Evolutionary conservation across 1,140 invertebrate genomes (phyloP).

Genomic region (Manduca sexta): DNA sequence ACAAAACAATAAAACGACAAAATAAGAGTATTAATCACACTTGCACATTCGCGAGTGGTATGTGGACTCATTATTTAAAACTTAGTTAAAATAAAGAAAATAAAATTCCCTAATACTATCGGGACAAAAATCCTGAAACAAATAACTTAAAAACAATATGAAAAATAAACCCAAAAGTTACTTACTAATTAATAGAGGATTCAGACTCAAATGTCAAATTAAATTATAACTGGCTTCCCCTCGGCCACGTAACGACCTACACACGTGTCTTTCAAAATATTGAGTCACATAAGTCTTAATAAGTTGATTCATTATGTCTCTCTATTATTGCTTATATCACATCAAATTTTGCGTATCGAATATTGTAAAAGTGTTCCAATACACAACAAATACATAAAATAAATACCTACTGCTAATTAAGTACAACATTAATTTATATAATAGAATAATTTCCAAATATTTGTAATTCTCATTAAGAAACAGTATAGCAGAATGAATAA

Average conservation of each 20-base stretch:
- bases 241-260: constrained; percentile 9
- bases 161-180: constrained; percentile 71
- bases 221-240: constrained; percentile 43
- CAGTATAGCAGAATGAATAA: constrained; percentile 40
- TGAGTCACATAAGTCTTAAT: constrained; percentile 43
- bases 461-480: constrained; percentile 42
- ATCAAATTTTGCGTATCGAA: constrained; percentile 55
- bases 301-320: constrained; percentile 47
- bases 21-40: constrained; percentile 69
- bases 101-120: constrained; percentile 73
- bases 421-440: constrained; percentile 57
- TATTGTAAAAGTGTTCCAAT: constrained; percentile 55
- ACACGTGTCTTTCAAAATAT: constrained; percentile 34
- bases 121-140: constrained; percentile 73
- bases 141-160: constrained; percentile 73
- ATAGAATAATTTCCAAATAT: constrained; percentile 32
- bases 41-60: constrained; percentile 53
- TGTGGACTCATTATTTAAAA: constrained; percentile 58
- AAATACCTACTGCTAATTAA: constrained; percentile 67
- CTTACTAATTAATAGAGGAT: constrained; percentile 71
- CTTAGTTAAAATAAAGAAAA: constrained; percentile 69
- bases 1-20: constrained; percentile 64
- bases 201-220: constrained; percentile 57
- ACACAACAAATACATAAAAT: constrained; percentile 53
- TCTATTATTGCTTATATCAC: constrained; percentile 71